A percentile compares a stretch with the other conserved stretches of the same genome.
These are phyloP conservation scores for Callocephalon fimbriatum DNA, from an alignment of 2,113 vertebrate genomes.

Conservation along the genomic window DNA sequence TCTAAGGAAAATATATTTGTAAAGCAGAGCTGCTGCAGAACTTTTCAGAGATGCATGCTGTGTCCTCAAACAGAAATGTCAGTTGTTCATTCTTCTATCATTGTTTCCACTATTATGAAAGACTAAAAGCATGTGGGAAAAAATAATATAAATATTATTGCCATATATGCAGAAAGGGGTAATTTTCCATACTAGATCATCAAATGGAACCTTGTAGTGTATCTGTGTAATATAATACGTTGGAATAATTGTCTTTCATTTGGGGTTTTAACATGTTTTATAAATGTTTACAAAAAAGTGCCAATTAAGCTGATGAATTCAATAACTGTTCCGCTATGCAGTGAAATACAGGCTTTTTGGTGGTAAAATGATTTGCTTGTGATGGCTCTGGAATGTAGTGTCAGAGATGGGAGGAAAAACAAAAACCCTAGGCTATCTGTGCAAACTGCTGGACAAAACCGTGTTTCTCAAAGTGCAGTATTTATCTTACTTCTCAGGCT, in stretches of 20 bases:
- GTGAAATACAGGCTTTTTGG: background rate
- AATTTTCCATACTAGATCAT: slow-evolving; percentile 38
- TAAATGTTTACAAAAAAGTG: background rate
- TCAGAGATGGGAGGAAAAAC: background rate
- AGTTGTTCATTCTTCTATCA: slow-evolving; percentile 53
- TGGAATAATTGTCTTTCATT: background rate
- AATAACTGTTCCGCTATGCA: background rate
- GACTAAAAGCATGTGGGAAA: slow-evolving; percentile 55
- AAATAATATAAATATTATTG: slow-evolving; percentile 60
- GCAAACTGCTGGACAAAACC: background rate
- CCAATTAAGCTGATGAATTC: background rate
- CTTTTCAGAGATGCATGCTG: slow-evolving; percentile 36
- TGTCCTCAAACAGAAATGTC: slow-evolving; percentile 65
- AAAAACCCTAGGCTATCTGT: background rate
- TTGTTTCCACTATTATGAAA: slow-evolving; percentile 68
- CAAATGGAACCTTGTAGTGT: background rate
- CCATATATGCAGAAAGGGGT: slow-evolving; percentile 37
- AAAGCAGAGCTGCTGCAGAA: background rate
- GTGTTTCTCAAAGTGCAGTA: background rate
- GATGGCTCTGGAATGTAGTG: slow-evolving; percentile 3
- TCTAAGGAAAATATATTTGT: slow-evolving; percentile 4
- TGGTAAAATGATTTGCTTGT: background rate
- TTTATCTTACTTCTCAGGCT: background rate
- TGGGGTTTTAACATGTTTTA: slow-evolving; percentile 3
- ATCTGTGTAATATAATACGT: background rate